Evolutionary conservation across 2,888 invertebrate genomes (phyloP).

Genomic region (Hemaris fuciformis): DNA sequence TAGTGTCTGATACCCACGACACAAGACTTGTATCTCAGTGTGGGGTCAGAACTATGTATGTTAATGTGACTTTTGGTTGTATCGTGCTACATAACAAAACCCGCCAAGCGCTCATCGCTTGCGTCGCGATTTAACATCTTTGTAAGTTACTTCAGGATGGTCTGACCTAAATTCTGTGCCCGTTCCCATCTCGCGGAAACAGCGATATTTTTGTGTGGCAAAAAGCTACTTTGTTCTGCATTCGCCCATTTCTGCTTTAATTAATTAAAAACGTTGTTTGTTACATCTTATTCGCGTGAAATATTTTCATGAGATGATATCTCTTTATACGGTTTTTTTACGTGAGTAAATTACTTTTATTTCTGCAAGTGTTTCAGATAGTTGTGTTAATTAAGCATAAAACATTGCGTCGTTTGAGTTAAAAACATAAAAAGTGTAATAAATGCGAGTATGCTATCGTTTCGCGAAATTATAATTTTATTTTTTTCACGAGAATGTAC

Average conservation of each 20-base stretch:
- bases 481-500: too few species aligned
- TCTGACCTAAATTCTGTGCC: conserved; percentile 64
- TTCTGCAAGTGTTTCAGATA: conserved; percentile 17
- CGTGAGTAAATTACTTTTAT: conserved; percentile 20
- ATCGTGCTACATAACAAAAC: conserved; percentile 1
- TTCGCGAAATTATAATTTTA: too few species aligned
- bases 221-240: conserved; percentile 59
- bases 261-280: conserved; percentile 58
- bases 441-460: too few species aligned
- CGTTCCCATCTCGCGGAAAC: conserved; percentile 56
- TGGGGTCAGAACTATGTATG: too few species aligned
- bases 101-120: conserved; percentile 31
- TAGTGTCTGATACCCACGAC: too few species aligned
- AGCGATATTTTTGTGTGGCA: conserved; percentile 66
- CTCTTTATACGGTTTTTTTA: conserved; percentile 3
- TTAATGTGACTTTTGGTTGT: too few species aligned
- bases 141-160: conserved; percentile 56
- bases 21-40: too few species aligned
- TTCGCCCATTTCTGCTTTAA: conserved; percentile 52
- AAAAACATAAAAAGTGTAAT: neutral
- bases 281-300: conserved; percentile 21
- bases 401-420: neutral
- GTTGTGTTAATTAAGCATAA: neutral
- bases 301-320: conserved; percentile 19
- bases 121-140: conserved; percentile 49